phyloP scores from a whole-genome alignment of 1,140 invertebrate genomes.

The Matsumurasca onukii region DNA sequence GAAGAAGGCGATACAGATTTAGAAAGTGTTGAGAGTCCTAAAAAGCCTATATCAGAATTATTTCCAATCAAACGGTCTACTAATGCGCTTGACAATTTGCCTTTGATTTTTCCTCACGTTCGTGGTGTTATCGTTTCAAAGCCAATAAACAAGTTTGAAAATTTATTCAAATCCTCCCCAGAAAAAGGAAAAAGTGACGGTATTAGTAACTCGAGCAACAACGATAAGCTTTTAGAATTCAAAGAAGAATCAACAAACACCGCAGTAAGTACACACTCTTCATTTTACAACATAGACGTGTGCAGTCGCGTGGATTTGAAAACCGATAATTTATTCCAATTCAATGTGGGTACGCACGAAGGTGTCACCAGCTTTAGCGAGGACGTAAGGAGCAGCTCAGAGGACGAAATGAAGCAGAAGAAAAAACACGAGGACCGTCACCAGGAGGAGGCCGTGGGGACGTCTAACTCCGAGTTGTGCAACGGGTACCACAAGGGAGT shows the following conservation, averaged over 20 bases:
- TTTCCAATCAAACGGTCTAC: constrained; percentile 12
- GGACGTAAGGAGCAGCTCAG: background rate
- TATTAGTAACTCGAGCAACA: background rate
- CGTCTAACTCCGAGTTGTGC: constrained; percentile 11
- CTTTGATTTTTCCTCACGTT: constrained; percentile 22
- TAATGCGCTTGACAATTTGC: constrained; percentile 24
- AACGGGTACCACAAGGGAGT: constrained; percentile 22
- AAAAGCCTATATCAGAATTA: background rate
- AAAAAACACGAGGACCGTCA: constrained; percentile 32
- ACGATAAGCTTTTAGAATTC: background rate
- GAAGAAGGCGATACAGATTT: too few species aligned
- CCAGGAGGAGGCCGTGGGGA: background rate
- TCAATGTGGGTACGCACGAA: constrained; percentile 18
- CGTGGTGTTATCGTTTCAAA: constrained; percentile 1
- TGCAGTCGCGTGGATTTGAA: background rate
- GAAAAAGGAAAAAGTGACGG: constrained; percentile 16
- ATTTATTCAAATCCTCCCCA: background rate
- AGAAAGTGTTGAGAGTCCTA: constrained; percentile 1
- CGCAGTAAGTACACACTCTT: background rate
- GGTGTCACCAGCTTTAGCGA: constrained; percentile 20
- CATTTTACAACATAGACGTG: background rate
- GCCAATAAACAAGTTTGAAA: constrained; percentile 11
- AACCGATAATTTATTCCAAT: constrained; percentile 8
- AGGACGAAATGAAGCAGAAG: constrained; percentile 36
- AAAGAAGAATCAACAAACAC: background rate